Evolutionary conservation across 2,797 vertebrate genomes (phyloP).

Genomic region (Naso thynnoides): DNA sequence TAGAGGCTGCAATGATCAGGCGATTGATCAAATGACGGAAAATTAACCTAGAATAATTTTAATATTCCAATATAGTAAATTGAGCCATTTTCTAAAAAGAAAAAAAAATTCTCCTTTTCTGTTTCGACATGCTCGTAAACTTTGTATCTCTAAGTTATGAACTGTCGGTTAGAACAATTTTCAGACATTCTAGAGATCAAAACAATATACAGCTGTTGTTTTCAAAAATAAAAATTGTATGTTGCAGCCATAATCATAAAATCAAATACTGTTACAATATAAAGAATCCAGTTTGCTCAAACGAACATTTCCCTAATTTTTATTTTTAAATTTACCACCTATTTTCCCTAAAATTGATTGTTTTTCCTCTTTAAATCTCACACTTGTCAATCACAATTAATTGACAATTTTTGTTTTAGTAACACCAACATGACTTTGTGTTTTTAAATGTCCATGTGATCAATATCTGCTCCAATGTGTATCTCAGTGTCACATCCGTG

Average conservation of each 20-base stretch:
- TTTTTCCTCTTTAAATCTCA: neutral
- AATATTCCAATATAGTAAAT: neutral
- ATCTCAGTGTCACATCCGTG: constrained; percentile 32
- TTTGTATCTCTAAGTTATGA: neutral
- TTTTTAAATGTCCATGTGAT: constrained; percentile 24
- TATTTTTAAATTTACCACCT: neutral
- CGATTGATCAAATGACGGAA: neutral
- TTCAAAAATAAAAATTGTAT: neutral
- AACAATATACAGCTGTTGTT: neutral
- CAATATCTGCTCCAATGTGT: constrained; percentile 35
- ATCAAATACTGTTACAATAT: constrained; percentile 5
- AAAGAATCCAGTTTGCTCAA: neutral
- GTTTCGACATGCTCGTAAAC: too few relatives aligned
- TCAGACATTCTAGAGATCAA: neutral
- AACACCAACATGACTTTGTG: constrained; percentile 7
- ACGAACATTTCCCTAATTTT: neutral
- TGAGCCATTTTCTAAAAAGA: neutral
- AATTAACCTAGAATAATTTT: neutral
- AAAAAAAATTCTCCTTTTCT: neutral
- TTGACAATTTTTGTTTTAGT: neutral
- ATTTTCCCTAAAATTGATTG: neutral
- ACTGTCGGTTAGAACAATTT: neutral
- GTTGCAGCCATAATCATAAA: neutral
- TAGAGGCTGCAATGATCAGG: neutral
- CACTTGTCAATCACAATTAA: constrained; percentile 19